Conservation (phyloP, 2,113 vertebrate genomes). For the Leucopsar rothschildi region DNA sequence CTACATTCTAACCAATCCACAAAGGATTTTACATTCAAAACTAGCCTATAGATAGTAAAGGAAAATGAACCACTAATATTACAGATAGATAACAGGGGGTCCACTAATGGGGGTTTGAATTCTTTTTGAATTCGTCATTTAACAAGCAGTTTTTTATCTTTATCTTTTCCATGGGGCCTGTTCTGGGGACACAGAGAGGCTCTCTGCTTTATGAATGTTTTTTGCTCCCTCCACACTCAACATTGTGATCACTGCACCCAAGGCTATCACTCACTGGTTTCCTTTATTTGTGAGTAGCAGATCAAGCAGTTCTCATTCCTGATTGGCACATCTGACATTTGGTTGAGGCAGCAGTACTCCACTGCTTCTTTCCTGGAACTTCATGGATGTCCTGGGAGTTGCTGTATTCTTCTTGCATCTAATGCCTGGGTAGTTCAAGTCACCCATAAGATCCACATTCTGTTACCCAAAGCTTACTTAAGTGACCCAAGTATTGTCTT, state of each 20-base stretch:
- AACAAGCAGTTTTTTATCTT: no score
- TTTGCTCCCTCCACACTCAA: not conserved
- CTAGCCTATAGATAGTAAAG: no score
- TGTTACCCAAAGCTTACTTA: not conserved
- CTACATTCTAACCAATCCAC: no score
- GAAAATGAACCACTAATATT: no score
- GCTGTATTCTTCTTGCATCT: not conserved
- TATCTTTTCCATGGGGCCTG: no score
- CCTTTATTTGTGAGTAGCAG: not conserved
- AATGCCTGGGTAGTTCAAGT: not conserved
- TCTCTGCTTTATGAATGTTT: no score
- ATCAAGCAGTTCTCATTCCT: not conserved
- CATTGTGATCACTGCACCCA: not conserved
- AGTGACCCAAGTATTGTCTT: not conserved
- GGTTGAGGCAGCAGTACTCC: not conserved
- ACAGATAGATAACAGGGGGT: no score
- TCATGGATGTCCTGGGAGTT: not conserved
- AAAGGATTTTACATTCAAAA: no score
- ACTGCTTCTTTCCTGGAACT: not conserved
- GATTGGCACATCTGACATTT: not conserved
- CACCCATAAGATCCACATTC: not conserved
- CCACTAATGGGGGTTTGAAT: no score
- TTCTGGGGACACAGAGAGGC: no score
- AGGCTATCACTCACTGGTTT: not conserved
- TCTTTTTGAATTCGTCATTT: no score